These are phyloP conservation scores for Tyria jacobaeae DNA, from an alignment of 2,888 invertebrate genomes.

Conservation along the genomic window DNA sequence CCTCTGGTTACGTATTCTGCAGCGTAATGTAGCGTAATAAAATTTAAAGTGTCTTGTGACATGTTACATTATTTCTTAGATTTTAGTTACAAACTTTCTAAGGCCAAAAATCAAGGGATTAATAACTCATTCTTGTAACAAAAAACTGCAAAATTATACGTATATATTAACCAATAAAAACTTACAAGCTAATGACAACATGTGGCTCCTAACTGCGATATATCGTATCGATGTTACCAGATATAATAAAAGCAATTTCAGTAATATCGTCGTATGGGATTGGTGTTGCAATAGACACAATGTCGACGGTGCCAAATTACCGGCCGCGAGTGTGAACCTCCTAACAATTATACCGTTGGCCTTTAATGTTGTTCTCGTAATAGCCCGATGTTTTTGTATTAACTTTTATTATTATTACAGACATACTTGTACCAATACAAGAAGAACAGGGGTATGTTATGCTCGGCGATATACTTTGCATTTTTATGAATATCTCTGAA, in stretches of 20 bases:
- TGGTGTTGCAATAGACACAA: constrained; percentile 64
- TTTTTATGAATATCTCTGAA: constrained; percentile 32
- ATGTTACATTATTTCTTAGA: constrained; percentile 13
- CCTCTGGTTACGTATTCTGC: no score
- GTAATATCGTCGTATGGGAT: constrained; percentile 63
- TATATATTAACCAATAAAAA: no score
- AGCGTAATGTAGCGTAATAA: background rate
- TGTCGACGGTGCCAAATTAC: constrained; percentile 69
- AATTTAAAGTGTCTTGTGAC: constrained; percentile 12
- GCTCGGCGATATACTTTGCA: constrained; percentile 26
- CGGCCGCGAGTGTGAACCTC: constrained; percentile 48
- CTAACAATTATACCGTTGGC: constrained; percentile 59
- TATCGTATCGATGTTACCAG: constrained; percentile 34
- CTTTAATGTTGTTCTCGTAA: constrained; percentile 55
- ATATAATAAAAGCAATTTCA: constrained; percentile 62
- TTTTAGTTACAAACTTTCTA: no score
- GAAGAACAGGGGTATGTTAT: constrained; percentile 31
- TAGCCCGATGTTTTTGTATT: constrained; percentile 62
- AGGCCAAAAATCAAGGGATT: no score
- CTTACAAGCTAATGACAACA: constrained; percentile 18
- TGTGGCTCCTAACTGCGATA: constrained; percentile 6
- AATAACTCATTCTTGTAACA: background rate
- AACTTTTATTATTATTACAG: constrained; percentile 58
- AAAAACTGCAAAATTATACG: no score
- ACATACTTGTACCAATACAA: constrained; percentile 42